A percentile compares a stretch with the other conserved stretches of the same genome.
phyloP scores from a whole-genome alignment of 2,113 vertebrate species.

The Gymnogyps californianus region DNA sequence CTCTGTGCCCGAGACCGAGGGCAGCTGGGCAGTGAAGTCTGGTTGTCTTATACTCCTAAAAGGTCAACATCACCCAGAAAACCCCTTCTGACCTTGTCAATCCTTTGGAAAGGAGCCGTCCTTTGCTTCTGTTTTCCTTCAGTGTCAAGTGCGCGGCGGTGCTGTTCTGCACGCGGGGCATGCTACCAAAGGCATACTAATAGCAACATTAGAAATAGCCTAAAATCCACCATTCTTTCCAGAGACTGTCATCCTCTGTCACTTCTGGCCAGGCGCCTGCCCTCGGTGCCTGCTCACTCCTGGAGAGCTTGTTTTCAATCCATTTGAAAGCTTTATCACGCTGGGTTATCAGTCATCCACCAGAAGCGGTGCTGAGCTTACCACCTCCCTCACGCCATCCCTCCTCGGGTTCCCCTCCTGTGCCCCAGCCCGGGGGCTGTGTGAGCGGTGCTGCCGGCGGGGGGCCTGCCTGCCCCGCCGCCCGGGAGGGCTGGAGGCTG shows the following conservation, averaged over 20 bases:
- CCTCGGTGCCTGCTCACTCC: not conserved
- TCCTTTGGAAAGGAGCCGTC: not conserved
- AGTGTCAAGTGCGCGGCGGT: fast-evolving
- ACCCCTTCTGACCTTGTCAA: fast-evolving
- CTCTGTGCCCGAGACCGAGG: too few species aligned
- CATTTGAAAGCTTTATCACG: not conserved
- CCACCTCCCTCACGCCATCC: fast-evolving
- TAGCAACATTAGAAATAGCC: not conserved
- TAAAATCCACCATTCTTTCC: not conserved
- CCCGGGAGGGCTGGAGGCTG: too few species aligned
- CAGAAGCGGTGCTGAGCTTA: not conserved
- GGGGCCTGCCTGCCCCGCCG: too few species aligned
- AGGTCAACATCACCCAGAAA: not conserved
- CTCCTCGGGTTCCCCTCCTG: not conserved
- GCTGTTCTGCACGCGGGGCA: fast-evolving
- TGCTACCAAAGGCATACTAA: not conserved
- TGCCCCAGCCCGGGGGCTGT: not conserved
- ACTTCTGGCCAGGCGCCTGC: not conserved
- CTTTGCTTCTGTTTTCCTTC: not conserved
- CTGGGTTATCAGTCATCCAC: too few species aligned
- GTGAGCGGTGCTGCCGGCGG: not conserved
- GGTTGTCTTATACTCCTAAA: too few species aligned
- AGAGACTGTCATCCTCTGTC: not conserved
- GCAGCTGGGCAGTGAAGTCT: too few species aligned
- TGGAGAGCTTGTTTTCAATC: not conserved